Percentiles rank a stretch among this genome's conserved stretches.
Conservation (phyloP, 2,888 invertebrate species). For the Rhagonycha lutea region DNA sequence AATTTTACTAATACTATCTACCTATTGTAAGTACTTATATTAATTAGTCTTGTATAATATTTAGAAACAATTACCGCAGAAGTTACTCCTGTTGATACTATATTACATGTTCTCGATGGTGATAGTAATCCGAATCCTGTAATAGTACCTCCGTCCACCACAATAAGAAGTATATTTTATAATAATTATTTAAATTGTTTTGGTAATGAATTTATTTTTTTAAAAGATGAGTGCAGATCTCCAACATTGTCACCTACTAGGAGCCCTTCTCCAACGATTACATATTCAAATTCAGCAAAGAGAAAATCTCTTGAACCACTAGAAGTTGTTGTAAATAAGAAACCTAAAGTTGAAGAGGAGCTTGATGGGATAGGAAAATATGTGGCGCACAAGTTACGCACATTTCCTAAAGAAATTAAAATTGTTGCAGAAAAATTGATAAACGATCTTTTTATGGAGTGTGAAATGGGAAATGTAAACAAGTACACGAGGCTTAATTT, state of each 20-base stretch:
- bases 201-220: too few relatives aligned
- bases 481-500: background rate
- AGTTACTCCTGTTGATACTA: too few relatives aligned
- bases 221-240: background rate
- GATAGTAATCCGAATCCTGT: too few relatives aligned
- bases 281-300: background rate
- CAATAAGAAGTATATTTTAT: too few relatives aligned
- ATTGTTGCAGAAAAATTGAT: background rate
- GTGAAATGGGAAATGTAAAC: background rate
- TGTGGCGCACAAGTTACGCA: background rate
- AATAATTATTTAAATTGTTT: too few relatives aligned
- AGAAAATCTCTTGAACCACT: background rate
- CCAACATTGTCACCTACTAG: background rate
- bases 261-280: background rate
- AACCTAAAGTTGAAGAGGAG: background rate
- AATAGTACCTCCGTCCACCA: too few relatives aligned
- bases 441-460: background rate
- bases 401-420: background rate
- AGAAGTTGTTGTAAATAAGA: background rate
- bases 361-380: background rate
- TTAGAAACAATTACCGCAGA: too few relatives aligned
- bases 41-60: too few relatives aligned
- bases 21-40: too few relatives aligned
- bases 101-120: too few relatives aligned
- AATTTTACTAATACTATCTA: too few relatives aligned